Conservation (phyloP, 1,140 invertebrate genomes). For the Coenobita brevimanus region DNA sequence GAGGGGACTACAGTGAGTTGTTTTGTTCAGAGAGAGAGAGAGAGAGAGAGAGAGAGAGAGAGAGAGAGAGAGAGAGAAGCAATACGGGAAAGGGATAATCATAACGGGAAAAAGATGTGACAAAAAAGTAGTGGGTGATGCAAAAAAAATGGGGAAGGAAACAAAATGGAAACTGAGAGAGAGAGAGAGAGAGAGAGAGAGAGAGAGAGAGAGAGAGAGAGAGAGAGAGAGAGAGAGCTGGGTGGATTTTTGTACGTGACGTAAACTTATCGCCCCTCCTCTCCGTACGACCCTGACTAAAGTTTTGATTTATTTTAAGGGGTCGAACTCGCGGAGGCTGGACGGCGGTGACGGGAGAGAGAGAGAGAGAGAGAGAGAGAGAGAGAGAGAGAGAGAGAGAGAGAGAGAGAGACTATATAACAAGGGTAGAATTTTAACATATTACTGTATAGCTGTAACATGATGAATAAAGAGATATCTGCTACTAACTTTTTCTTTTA, state of each 20-base stretch:
- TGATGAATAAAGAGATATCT: too few relatives aligned
- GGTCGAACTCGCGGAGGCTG: background rate
- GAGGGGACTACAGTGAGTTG: too few relatives aligned
- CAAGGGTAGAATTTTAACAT: too few relatives aligned
- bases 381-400: slow-evolving; percentile 16
- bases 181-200: background rate
- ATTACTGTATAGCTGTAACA: too few relatives aligned
- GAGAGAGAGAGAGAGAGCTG: slow-evolving; percentile 34
- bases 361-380: slow-evolving; percentile 13
- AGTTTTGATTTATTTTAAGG: slow-evolving; percentile 38
- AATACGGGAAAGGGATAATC: background rate
- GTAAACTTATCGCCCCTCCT: slow-evolving; percentile 48
- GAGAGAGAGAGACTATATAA: too few relatives aligned
- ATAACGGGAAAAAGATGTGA: too few relatives aligned
- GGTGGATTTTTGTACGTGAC: slow-evolving; percentile 59
- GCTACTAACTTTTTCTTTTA: too few relatives aligned
- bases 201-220: slow-evolving; percentile 18
- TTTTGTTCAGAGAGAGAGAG: too few relatives aligned
- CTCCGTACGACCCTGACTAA: slow-evolving; percentile 50
- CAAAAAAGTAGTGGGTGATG: too few relatives aligned
- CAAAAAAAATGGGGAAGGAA: too few relatives aligned
- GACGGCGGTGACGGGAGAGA: slow-evolving; percentile 16
- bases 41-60: background rate
- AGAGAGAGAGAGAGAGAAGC: background rate
- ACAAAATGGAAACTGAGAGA: too few relatives aligned